These are phyloP conservation scores for Ailuropoda melanoleuca DNA, from an alignment of 2,113 vertebrate species.

Conservation along the genomic window DNA sequence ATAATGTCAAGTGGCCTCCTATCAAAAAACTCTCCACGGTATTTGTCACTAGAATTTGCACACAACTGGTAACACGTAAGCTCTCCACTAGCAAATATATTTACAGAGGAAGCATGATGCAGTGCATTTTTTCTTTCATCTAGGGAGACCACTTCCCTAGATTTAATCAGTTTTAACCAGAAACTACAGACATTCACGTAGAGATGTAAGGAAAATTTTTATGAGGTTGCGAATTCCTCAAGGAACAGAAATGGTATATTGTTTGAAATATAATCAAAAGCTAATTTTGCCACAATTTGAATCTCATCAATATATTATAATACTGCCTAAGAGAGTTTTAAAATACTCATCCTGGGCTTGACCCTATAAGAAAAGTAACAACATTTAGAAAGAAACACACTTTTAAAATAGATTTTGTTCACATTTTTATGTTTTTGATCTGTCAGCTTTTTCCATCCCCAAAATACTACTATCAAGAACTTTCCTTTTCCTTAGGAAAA, in stretches of 20 bases:
- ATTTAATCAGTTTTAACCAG: slow-evolving; percentile 10
- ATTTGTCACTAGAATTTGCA: background rate
- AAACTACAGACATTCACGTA: background rate
- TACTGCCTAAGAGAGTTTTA: slow-evolving; percentile 52
- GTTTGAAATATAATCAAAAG: slow-evolving; percentile 57
- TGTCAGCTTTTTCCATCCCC: background rate
- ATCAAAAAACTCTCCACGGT: background rate
- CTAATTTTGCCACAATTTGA: slow-evolving; percentile 43
- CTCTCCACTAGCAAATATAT: background rate
- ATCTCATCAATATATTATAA: slow-evolving; percentile 44
- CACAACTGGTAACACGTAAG: background rate
- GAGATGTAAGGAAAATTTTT: background rate
- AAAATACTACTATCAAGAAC: slow-evolving; percentile 42
- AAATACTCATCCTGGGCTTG: slow-evolving; percentile 60
- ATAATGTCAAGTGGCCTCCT: background rate
- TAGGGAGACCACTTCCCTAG: background rate
- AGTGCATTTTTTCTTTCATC: background rate
- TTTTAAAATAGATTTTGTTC: background rate
- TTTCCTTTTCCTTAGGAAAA: background rate
- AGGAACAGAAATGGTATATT: slow-evolving; percentile 6
- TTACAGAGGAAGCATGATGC: background rate
- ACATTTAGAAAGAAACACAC: background rate
- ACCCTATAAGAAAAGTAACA: slow-evolving; percentile 57
- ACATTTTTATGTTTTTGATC: slow-evolving; percentile 56
- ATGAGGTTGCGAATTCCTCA: background rate